Evolutionary conservation across 2,888 invertebrate species (phyloP), one percentile per base, ranked within the genome.

Genomic region (Bibio marci): DNA sequence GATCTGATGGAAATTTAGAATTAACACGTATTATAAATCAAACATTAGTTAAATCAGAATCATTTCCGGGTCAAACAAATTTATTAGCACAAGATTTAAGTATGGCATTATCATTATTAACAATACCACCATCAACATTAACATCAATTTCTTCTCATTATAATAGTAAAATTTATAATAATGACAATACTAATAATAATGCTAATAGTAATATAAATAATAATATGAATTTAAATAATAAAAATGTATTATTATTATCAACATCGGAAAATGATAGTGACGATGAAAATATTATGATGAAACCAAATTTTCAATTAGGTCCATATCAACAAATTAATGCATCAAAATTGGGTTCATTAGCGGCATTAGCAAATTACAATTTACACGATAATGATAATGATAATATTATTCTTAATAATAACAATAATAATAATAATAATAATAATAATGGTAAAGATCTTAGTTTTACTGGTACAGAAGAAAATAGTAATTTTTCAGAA

Each of bases 401-500:
- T 32, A 6, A 10, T n/a, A n/a, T n/a, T n/a, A n/a, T n/a, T n/a
- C 43, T 44, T 19, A 10, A 14, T 3, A 3, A 30, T 32, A 26
- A 15, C 13, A 14, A 8, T 35, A 15, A 12, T 27, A 26, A 13
- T 14, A 11, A 33, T 18, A 18, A 25, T 6, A 18, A 35, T 35
- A 4, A 35, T 18, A 31, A 11, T 41, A 32, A 34, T 37, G 28
- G 22, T 22, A 32, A 34, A 59, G 77, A 75, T 53, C 66, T 70
- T 31, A 61, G 65, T 44, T 72, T 71, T 1, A 71, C 69, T 10
- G 71, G 73, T 18, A 72, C 74, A 1, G 81, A 81, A 55, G 79
- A 78, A 53, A 78, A 80, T 48, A 76, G 78, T 52, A 85, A 83
- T 53, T 76, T 86, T 57, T 87, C 86, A 2, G 91, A 91, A 59